A percentile compares a stretch with the other conserved stretches of the same genome.
These are phyloP conservation scores for Neofelis nebulosa DNA, from an alignment of 2,113 vertebrate species.

Conservation along the genomic window DNA sequence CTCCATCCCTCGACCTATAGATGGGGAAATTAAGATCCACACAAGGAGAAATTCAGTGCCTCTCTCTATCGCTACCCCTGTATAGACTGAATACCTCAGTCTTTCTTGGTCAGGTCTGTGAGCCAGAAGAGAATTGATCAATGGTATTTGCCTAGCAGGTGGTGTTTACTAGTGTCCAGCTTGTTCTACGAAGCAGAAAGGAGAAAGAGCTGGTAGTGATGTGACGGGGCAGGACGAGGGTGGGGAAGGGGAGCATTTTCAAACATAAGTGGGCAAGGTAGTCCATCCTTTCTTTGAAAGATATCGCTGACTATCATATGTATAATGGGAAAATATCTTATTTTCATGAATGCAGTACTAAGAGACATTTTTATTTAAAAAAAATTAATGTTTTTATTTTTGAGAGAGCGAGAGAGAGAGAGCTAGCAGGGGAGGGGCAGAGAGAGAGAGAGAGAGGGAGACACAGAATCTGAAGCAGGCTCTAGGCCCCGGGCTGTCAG, in stretches of 20 bases:
- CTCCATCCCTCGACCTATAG: neutral
- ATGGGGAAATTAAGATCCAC: neutral
- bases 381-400: no score
- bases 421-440: no score
- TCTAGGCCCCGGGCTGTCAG: no score
- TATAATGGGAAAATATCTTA: neutral
- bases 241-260: neutral
- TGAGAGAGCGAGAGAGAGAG: no score
- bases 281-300: neutral
- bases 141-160: neutral
- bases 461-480: no score
- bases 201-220: neutral
- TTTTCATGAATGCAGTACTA: neutral
- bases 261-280: neutral
- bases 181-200: neutral
- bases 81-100: neutral
- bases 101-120: neutral
- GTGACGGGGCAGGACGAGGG: neutral
- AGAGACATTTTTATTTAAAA: neutral
- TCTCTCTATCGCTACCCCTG: neutral
- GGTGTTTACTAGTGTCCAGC: neutral
- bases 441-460: no score
- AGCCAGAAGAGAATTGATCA: neutral
- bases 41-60: neutral
- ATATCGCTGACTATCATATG: neutral